Base-by-base conservation (phyloP, 2,888 invertebrate genomes). In the Hololepta plana region DNA sequence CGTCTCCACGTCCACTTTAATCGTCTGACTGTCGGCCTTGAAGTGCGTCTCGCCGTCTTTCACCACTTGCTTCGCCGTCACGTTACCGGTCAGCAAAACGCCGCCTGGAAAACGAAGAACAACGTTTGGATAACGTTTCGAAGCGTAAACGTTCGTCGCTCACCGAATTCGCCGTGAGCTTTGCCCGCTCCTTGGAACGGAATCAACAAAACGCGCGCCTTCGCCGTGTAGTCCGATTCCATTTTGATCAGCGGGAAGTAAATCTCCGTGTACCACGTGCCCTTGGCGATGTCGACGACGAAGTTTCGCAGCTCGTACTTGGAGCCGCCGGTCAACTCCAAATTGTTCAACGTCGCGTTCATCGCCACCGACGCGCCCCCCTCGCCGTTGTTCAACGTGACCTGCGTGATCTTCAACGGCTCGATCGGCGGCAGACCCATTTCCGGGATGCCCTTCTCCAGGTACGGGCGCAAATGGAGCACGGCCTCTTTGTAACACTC, bases 371-470 rank as follows among this genome's bases (percentile, higher is more conserved):
- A 16, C 4, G 15, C 8, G 3, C 16, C 15, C 2, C n/a, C 16
- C 12, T 9, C n/a, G n/a, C n/a, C n/a, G n/a, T n/a, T 12, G 8
- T 24, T 17, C 3, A 24, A 8, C 8, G 15, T 15, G 8, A 24
- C 12, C 10, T 15, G 8, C 3, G 13, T 8, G 3, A 24, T 17
- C 15, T 16, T 15, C 27, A 46, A 34, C 8, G 49, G 49, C 3
- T 51, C 49, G 11, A 51, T 34, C 8, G 43, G 20, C 4, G 45
- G 44, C 5, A 52, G 26, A 22, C 38, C 38, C 35, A 53, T 33
- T 32, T 46, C 46, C 3, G 47, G 47, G 15, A 49, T 38, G n/a
- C 50, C 51, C 32, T 42, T 45, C 20, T 37, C 35, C 12, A 51
- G 29, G 29, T 35, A 35, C 1, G 46, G 43, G 17, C 33, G 33